Evolutionary conservation across 1,140 invertebrate species (phyloP).

Genomic region (Conus ventricosus): DNA sequence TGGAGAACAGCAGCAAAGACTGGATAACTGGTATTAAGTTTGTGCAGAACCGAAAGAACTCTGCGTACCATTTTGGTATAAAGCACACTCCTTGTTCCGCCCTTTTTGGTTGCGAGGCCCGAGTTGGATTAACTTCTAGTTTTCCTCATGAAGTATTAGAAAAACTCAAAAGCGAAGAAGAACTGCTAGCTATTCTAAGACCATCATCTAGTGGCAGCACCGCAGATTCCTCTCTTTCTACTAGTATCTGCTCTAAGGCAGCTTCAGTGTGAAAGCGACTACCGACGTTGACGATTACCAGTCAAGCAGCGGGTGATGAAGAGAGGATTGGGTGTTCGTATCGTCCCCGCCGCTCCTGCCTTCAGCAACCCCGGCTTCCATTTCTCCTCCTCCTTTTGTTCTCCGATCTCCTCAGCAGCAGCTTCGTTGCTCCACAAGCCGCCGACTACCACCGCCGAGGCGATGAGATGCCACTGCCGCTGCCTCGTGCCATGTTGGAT

Average conservation of each 20-base stretch:
- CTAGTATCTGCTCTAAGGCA: neutral
- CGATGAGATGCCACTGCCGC: no score
- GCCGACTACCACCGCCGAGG: no score
- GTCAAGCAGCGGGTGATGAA: no score
- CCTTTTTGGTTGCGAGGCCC: neutral
- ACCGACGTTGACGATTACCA: neutral
- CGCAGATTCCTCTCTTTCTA: neutral
- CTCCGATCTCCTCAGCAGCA: no score
- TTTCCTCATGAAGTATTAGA: neutral
- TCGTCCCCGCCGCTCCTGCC: no score
- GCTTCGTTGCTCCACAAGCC: no score
- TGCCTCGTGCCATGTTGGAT: neutral
- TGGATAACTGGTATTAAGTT: neutral
- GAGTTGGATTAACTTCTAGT: neutral
- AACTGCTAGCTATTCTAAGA: neutral
- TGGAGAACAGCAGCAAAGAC: neutral
- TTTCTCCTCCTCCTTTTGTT: no score
- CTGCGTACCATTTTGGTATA: neutral
- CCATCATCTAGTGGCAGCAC: neutral
- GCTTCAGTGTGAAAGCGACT: neutral
- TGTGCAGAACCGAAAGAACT: conserved; percentile 44
- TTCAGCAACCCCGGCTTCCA: no score
- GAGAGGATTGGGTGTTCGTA: no score
- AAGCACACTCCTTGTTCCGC: conserved; percentile 3
- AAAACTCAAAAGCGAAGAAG: no score